A percentile compares a stretch with the other conserved stretches of the same genome.
Conservation (phyloP, 2,888 invertebrate genomes). For the Margaritifera margaritifera region DNA sequence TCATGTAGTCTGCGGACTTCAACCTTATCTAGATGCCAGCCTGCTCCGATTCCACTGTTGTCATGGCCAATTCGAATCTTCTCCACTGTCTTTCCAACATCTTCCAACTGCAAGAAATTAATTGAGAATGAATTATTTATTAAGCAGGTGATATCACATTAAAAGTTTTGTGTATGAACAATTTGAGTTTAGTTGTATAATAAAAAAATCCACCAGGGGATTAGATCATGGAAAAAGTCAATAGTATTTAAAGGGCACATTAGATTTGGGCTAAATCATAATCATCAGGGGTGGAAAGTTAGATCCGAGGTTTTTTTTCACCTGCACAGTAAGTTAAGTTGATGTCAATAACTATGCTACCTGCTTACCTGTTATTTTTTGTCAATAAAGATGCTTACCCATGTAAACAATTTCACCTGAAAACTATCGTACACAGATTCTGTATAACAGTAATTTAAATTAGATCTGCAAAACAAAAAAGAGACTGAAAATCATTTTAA, state of each 20-base stretch:
- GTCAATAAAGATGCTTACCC: neutral
- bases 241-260: neutral
- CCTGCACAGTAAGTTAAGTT: too few species aligned
- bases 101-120: conserved; percentile 61
- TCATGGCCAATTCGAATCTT: conserved; percentile 71
- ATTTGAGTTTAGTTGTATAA: neutral
- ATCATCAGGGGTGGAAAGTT: too few species aligned
- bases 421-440: too few species aligned
- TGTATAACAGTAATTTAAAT: too few species aligned
- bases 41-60: conserved; percentile 65
- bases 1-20: conserved; percentile 66
- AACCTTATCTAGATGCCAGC: conserved; percentile 71
- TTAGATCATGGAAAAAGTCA: neutral
- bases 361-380: neutral
- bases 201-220: neutral
- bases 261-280: neutral
- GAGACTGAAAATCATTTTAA: too few species aligned
- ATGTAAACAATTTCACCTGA: neutral
- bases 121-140: neutral
- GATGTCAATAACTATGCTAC: too few species aligned
- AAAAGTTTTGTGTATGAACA: neutral
- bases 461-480: too few species aligned
- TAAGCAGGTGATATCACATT: neutral
- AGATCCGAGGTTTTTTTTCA: too few species aligned
- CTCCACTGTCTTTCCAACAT: conserved; percentile 68